Base-by-base conservation (phyloP, 2,113 vertebrate species). In the Seriola quinqueradiata region DNA sequence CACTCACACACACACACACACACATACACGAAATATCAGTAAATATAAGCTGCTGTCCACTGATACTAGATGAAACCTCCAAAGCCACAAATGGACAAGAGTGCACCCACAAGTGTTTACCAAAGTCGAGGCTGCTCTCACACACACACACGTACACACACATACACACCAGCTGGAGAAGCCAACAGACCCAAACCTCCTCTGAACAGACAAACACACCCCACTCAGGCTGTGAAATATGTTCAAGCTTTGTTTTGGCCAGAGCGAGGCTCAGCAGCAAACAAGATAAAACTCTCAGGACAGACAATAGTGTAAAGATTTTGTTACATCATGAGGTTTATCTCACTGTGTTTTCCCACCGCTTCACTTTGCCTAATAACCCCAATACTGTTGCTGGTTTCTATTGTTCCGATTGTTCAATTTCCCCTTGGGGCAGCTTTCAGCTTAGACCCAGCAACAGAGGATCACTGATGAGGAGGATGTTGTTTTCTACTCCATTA, bases 121-220 rank as follows among this genome's bases (percentile, higher is more conserved):
- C 23, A 70, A 4, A 50, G 14, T 54, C 32, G 32, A 46, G 19
- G 7, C 69, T 34, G 74, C 66, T 59, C 40, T n/a, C 55, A 60
- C 58, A 60, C 25, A 34, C 58, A 61, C 28, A 50, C 36, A 44
- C 28, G 57, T n/a, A 75, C 58, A 36, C 82, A 55, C 23, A 59
- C 32, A 60, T 64, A 44, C 13, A 44, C 32, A 67, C 50, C 73
- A 70, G 74, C 82, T 82, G 79, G 79, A 48, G 42, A 32, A 48
- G 50, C 65, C 64, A 68, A 25, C 50, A 66, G 32, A 64, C 42
- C 11, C 38, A 57, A 68, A 68, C 44, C 38, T 75, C n/a, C 10
- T 57, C 17, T 63, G 63, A 52, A 34, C 23, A 28, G 32, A 79
- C 74, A 55, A 72, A 87, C 57, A 58, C 52, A 58, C 38, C 11